Evolutionary conservation across 1,140 invertebrate genomes (phyloP).

Genomic region (Maniola jurtina): DNA sequence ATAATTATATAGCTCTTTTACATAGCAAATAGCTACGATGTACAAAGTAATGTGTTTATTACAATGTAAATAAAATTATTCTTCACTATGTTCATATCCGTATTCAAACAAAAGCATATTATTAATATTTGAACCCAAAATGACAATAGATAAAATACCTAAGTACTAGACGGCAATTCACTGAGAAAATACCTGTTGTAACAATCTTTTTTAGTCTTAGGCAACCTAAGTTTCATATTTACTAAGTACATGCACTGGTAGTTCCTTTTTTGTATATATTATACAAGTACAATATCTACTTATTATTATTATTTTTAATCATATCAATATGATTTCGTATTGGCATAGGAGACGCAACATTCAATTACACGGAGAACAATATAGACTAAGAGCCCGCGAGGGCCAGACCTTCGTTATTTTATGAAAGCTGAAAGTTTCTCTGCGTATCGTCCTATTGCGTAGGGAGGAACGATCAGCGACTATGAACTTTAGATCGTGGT

Average conservation of each 20-base stretch:
- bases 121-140: neutral
- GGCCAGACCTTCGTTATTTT: too few relatives aligned
- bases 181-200: constrained; percentile 2
- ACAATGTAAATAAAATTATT: neutral
- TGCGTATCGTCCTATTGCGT: too few relatives aligned
- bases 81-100: neutral
- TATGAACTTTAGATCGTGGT: too few relatives aligned
- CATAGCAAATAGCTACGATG: neutral
- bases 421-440: too few relatives aligned
- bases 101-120: neutral
- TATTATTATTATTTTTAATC: constrained; percentile 44
- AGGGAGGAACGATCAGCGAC: too few relatives aligned
- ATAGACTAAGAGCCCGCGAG: too few relatives aligned
- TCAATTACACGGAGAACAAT: constrained; percentile 14
- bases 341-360: constrained; percentile 29
- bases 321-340: constrained; percentile 33
- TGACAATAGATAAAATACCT: neutral
- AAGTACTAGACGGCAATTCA: constrained; percentile 4
- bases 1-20: neutral
- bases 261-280: constrained; percentile 73
- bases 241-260: constrained; percentile 64
- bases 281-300: constrained; percentile 34
- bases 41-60: neutral
- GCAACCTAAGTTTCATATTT: constrained; percentile 37
- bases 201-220: constrained; percentile 23